Base-by-base conservation (phyloP, 2,113 vertebrate species). In the Anarrhichthys ocellatus region DNA sequence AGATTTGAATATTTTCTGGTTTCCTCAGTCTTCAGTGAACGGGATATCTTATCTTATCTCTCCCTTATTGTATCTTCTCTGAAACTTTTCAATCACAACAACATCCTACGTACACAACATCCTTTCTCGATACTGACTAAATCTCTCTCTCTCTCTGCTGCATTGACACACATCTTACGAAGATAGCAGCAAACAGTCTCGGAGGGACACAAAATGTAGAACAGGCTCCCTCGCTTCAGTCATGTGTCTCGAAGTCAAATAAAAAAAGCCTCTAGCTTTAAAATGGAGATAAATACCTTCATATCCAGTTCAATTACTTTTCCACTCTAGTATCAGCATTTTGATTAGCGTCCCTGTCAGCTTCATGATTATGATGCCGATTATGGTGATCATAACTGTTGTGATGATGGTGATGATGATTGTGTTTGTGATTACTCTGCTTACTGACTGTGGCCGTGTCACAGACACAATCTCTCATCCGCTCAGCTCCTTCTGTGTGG, bases 361-460 rank as follows among this genome's bases (percentile, higher is more conserved):
- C 75, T 84, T 87, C 82, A 87, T 84, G 87, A 83, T 89, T 77
- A 89, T 89, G 81, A 81, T 52, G 78, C 58, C 17, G 59, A 89
- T 92, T 92, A 90, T 50, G 65, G 67, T 77, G 76, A 87, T 86
- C 86, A 71, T 82, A 87, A 87, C 81, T 84, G 82, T 88, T 85
- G 86, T 82, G 81, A 83, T 78, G 73, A 88, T 74, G 80, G 81
- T 65, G 84, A 88, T 88, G 84, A 86, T 90, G 86, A 91, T 82
- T 88, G 73, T 88, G 82, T 89, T 90, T 76, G 76, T 78, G 82
- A 92, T 90, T 88, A 83, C 77, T 58, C 74, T 81, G 73, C 56
- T 89, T 70, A 87, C 89, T 86, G 82, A 83, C 87, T 86, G 65
- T 72, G 66, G 70, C 81, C 32, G 17, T 82, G 75, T 24, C 72